phyloP scores from a whole-genome alignment of 2,113 vertebrate species.

The Calyptomena viridis region DNA sequence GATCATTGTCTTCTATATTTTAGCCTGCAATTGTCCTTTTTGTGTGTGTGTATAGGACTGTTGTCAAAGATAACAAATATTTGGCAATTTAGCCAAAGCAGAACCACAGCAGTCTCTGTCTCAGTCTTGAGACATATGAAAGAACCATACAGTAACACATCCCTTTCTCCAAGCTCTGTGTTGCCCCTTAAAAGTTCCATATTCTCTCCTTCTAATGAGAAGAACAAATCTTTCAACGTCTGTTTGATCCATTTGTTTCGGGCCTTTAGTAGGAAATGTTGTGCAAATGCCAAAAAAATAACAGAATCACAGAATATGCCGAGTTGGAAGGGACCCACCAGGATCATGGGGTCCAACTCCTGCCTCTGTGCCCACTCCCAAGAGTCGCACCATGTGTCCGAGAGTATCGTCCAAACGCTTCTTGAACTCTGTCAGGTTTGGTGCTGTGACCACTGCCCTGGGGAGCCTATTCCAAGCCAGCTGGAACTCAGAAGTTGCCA shows the following conservation, averaged over 20 bases:
- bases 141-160: accelerated
- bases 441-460: too few species aligned
- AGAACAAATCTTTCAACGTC: not conserved
- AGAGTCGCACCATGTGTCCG: not conserved
- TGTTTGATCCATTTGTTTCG: not conserved
- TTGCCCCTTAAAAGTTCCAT: not conserved
- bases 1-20: not conserved
- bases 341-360: not conserved
- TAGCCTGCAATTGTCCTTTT: not conserved
- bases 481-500: not conserved
- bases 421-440: too few species aligned
- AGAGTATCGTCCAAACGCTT: too few species aligned
- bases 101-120: not conserved
- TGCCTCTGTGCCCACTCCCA: not conserved
- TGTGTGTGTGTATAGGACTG: not conserved
- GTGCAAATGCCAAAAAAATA: not conserved
- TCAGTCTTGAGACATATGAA: not conserved
- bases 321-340: not conserved
- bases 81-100: not conserved
- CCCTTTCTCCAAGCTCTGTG: not conserved
- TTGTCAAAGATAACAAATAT: not conserved
- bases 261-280: not conserved
- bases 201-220: not conserved
- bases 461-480: too few species aligned
- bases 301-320: not conserved